Evolutionary conservation across 1,140 invertebrate species (phyloP).

Genomic region (Drosophila athabasca): DNA sequence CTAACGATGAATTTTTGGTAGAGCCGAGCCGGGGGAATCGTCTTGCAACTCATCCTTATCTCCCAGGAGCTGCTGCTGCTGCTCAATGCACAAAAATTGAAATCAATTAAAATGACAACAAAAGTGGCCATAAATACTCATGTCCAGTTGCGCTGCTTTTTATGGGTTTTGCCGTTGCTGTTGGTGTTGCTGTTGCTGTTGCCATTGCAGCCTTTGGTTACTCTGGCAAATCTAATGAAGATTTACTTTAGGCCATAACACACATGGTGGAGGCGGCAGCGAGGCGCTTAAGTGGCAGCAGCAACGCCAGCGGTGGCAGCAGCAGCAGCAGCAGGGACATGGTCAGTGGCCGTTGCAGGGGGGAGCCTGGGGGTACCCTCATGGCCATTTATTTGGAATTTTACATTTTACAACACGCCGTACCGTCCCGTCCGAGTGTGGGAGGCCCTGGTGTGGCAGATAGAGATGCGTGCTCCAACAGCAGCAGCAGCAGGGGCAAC

Average conservation of each 20-base stretch:
- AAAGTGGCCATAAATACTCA: constrained; percentile 78
- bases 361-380: constrained; percentile 14
- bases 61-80: constrained; percentile 25
- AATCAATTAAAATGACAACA: constrained; percentile 82
- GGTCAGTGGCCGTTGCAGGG: background rate
- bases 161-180: constrained; percentile 48
- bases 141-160: constrained; percentile 68
- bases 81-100: constrained; percentile 70
- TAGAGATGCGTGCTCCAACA: constrained; percentile 57
- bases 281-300: constrained; percentile 69
- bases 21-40: constrained; percentile 16
- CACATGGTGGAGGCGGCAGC: constrained; percentile 44
- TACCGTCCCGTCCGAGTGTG: constrained; percentile 18
- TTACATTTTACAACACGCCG: constrained; percentile 75
- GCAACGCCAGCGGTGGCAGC: constrained; percentile 14
- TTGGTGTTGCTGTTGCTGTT: constrained; percentile 25
- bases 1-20: constrained; percentile 13
- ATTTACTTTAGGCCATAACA: constrained; percentile 83
- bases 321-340: background rate
- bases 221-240: constrained; percentile 81
- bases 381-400: constrained; percentile 81
- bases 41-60: constrained; percentile 70
- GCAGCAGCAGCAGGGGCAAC: constrained; percentile 35
- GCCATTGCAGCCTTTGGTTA: constrained; percentile 58
- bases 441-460: constrained; percentile 39